These are phyloP conservation scores for Anneissia japonica DNA, from an alignment of 35 echinoderm and acorn worm species.

Conservation along the genomic window DNA sequence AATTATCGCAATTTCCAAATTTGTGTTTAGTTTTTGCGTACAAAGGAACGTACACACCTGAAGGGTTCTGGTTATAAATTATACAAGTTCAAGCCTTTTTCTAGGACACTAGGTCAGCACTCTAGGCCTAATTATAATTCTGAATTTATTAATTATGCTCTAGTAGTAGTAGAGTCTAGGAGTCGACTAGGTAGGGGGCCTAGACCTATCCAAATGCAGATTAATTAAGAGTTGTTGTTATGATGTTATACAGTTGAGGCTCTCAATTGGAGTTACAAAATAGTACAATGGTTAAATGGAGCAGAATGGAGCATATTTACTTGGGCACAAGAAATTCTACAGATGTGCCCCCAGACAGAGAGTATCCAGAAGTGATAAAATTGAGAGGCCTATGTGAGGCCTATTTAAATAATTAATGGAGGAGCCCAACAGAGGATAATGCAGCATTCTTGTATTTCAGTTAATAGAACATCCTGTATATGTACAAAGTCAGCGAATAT, in stretches of 20 bases:
- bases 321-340: not conserved
- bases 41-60: not conserved
- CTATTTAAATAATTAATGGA: not conserved
- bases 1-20: too few relatives aligned
- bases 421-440: not conserved
- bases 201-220: too few relatives aligned
- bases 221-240: too few relatives aligned
- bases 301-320: not conserved
- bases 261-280: not conserved
- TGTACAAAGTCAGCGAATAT: constrained; percentile 69
- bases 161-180: too few relatives aligned
- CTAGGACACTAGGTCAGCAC: too few relatives aligned
- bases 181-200: too few relatives aligned
- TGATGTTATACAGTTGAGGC: too few relatives aligned
- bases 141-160: too few relatives aligned
- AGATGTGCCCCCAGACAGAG: not conserved
- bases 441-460: constrained; percentile 15
- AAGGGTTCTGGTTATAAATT: not conserved
- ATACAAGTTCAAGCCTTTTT: not conserved
- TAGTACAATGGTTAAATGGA: not conserved
- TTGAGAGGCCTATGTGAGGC: not conserved
- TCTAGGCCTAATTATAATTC: too few relatives aligned
- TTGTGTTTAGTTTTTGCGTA: too few relatives aligned
- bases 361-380: not conserved
- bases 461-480: constrained; percentile 71